phyloP scores from a whole-genome alignment of 2,888 invertebrate genomes.

The Formica aserva region DNA sequence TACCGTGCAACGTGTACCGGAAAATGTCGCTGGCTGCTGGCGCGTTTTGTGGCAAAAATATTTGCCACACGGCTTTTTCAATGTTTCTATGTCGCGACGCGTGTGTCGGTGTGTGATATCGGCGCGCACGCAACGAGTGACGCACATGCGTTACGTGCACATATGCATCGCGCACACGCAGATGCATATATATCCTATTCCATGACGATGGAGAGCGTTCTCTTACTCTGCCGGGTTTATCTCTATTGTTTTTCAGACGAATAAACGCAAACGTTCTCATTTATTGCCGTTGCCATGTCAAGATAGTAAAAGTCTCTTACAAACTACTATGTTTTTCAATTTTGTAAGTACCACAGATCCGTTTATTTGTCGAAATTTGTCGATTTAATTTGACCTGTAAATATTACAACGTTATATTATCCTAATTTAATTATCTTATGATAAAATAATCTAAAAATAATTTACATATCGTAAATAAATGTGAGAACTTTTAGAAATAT shows the following conservation, averaged over 20 bases:
- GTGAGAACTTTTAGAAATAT: neutral
- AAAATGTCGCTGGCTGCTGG: conserved; percentile 43
- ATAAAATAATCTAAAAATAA: neutral
- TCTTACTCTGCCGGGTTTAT: conserved; percentile 36
- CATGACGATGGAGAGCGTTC: conserved; percentile 6
- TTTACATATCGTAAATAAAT: neutral
- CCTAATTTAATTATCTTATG: neutral
- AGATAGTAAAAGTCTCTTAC: conserved; percentile 44
- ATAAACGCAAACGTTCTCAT: conserved; percentile 45
- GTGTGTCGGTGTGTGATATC: conserved; percentile 17
- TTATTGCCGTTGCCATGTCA: conserved; percentile 36
- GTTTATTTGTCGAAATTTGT: neutral
- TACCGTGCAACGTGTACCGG: conserved; percentile 49
- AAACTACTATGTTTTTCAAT: conserved; percentile 28
- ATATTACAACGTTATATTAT: neutral
- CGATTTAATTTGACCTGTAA: neutral
- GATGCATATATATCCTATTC: neutral
- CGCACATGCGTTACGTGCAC: neutral
- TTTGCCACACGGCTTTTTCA: conserved; percentile 43
- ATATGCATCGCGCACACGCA: neutral
- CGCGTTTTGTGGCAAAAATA: conserved; percentile 49
- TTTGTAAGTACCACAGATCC: neutral
- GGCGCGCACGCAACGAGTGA: neutral
- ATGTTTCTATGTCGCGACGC: conserved; percentile 20
- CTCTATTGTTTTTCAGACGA: conserved; percentile 45